A percentile compares a stretch with the other conserved stretches of the same genome.
Conservation (phyloP, 53 echinoderm and acorn worm species). For the Crossaster papposus region DNA sequence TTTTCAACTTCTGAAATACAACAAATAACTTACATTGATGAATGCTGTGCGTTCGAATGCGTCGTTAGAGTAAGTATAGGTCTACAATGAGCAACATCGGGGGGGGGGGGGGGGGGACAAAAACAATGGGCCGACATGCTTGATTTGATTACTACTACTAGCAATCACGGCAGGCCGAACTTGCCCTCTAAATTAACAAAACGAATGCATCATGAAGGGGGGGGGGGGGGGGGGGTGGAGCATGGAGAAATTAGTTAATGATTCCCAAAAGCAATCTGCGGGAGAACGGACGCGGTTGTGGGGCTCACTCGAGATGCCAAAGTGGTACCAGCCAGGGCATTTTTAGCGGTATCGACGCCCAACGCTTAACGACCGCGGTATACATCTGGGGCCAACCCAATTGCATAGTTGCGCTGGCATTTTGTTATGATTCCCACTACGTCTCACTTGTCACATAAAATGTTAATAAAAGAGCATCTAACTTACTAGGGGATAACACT, state of each 20-base stretch:
- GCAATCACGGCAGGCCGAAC: constrained; percentile 6
- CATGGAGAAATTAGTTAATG: constrained; percentile 17
- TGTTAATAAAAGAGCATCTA: neutral
- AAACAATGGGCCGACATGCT: constrained; percentile 1
- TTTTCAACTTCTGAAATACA: too few species aligned
- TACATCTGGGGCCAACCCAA: neutral
- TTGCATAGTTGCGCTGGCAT: neutral
- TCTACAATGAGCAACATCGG: neutral
- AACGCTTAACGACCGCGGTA: constrained; percentile 3
- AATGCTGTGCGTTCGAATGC: neutral
- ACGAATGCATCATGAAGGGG: constrained; percentile 17
- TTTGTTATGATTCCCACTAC: neutral
- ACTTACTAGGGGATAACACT: neutral
- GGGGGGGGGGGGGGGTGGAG: neutral
- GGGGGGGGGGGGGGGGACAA: neutral
- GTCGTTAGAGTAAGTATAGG: neutral
- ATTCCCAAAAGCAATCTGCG: constrained; percentile 23
- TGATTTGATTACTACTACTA: constrained; percentile 37
- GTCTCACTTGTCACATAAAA: neutral
- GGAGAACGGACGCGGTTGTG: neutral
- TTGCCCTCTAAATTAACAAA: neutral
- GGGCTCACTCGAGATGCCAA: constrained; percentile 8
- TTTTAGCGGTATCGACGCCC: neutral
- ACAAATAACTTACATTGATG: neutral
- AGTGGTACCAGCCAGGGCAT: neutral